A percentile compares a stretch with the other conserved stretches of the same genome.
phyloP scores from a whole-genome alignment of 2,113 vertebrate genomes.

The Halcyon malimbica region DNA sequence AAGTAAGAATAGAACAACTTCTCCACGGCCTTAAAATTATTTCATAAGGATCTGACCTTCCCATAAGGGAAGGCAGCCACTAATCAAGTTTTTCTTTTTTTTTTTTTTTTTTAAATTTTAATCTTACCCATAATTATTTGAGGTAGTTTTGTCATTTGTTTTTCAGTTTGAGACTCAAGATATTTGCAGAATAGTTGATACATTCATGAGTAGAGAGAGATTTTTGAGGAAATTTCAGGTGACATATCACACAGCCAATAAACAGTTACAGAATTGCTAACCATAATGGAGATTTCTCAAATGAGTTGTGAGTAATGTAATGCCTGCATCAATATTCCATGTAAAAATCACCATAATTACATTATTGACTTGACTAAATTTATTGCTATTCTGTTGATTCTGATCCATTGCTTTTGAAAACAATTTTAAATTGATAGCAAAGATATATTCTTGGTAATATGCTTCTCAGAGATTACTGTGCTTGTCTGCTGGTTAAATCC shows the following conservation, averaged over 20 bases:
- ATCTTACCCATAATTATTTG: background rate
- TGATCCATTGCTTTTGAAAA: slow-evolving; percentile 20
- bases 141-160: background rate
- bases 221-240: background rate
- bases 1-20: background rate
- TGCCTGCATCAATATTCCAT: background rate
- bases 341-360: slow-evolving; percentile 31
- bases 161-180: background rate
- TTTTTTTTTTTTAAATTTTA: background rate
- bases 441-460: background rate
- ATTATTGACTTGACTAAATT: slow-evolving; percentile 31
- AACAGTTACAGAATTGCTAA: background rate
- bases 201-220: background rate
- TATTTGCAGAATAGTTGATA: background rate
- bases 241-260: background rate
- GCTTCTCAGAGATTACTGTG: slow-evolving; percentile 14
- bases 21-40: background rate
- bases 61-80: background rate
- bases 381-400: slow-evolving; percentile 14
- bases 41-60: background rate
- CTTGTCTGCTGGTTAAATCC: slow-evolving; percentile 27
- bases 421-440: slow-evolving; percentile 29
- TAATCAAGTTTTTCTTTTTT: background rate
- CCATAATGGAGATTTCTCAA: background rate
- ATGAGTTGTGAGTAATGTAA: background rate